A percentile compares a stretch with the other conserved stretches of the same genome.
Conservation (phyloP, 2,113 vertebrate species). For the Columba livia region DNA sequence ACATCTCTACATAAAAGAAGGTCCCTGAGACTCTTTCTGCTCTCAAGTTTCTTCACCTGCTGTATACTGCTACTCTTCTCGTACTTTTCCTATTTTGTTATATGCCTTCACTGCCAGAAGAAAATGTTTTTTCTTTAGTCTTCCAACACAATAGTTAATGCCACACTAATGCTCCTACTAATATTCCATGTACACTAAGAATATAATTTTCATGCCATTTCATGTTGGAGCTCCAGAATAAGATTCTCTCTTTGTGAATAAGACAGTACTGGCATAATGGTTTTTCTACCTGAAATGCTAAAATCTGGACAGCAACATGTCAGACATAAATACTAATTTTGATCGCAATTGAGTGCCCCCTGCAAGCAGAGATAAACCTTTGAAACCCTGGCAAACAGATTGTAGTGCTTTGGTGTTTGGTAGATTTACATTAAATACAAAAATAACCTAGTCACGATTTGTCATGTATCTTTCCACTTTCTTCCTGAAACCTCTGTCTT, state of each 20-base stretch:
- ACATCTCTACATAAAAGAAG: neutral
- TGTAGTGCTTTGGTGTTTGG: neutral
- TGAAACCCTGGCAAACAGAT: neutral
- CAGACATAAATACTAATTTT: neutral
- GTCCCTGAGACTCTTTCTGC: neutral
- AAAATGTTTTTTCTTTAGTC: neutral
- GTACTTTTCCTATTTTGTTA: neutral
- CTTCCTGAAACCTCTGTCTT: conserved; percentile 1
- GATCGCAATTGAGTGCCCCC: neutral
- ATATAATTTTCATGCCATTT: neutral
- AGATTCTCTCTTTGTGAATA: neutral
- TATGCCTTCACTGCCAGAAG: rapidly evolving
- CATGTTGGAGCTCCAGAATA: neutral
- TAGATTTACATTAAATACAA: neutral
- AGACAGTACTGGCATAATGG: neutral
- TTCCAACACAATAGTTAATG: neutral
- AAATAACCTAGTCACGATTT: neutral
- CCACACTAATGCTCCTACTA: neutral
- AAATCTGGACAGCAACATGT: neutral
- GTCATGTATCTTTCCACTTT: neutral
- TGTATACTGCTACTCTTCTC: neutral
- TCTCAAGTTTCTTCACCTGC: neutral
- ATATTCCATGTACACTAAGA: rapidly evolving
- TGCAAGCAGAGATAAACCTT: neutral
- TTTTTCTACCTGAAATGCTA: neutral